These are phyloP conservation scores for Lophius americanus DNA, from an alignment of 2,797 vertebrate genomes.

Conservation along the genomic window DNA sequence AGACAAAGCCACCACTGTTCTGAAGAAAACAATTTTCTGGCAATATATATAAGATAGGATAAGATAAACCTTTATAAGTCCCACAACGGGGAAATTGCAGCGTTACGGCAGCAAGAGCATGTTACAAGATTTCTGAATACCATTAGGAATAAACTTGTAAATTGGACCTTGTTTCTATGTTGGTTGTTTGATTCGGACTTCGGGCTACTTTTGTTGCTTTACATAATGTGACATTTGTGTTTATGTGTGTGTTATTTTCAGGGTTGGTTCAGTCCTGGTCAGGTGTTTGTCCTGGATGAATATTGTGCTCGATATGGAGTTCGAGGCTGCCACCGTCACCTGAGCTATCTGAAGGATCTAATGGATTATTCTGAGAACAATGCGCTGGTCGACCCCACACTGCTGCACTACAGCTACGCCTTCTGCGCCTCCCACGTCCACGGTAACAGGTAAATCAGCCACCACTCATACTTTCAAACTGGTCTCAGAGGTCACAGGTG, in stretches of 20 bases:
- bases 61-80: no score
- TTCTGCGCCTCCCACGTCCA: slow-evolving; percentile 98
- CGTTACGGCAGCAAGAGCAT: no score
- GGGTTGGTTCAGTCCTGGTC: slow-evolving; percentile 98
- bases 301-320: slow-evolving; percentile 96
- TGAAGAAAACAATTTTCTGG: no score
- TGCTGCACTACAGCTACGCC: slow-evolving; percentile 98
- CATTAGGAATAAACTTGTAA: no score
- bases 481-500: no score
- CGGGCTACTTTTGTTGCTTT: background rate
- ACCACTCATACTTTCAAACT: accelerated
- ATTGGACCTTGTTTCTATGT: no score
- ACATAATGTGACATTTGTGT: background rate
- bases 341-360: slow-evolving; percentile 93
- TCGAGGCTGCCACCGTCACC: slow-evolving; percentile 93
- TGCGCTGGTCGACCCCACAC: slow-evolving; percentile 92
- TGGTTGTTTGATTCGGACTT: no score
- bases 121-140: no score
- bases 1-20: no score
- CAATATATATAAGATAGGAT: no score
- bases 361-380: slow-evolving; percentile 92
- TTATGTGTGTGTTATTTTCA: slow-evolving; percentile 53
- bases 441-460: slow-evolving; percentile 90
- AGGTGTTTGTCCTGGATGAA: slow-evolving; percentile 96
- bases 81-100: no score